A percentile compares a stretch with the other conserved stretches of the same genome.
These are phyloP conservation scores for Heteropelma amictum DNA, from an alignment of 2,888 invertebrate genomes.

Conservation along the genomic window DNA sequence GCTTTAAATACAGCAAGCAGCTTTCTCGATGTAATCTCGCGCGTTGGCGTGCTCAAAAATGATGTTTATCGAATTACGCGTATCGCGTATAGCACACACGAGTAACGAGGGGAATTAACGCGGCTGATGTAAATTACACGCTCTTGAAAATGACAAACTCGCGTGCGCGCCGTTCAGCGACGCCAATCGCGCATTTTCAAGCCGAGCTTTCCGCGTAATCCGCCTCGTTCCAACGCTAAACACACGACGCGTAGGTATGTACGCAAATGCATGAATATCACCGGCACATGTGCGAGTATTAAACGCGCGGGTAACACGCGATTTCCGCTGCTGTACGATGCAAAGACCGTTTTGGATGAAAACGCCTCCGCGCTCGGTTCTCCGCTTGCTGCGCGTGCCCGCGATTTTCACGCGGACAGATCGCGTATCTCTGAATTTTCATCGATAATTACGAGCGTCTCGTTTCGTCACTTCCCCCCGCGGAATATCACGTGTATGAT, in stretches of 20 bases:
- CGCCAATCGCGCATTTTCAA: no score
- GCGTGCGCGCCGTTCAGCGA: slow-evolving; percentile 24
- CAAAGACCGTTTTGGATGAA: slow-evolving; percentile 32
- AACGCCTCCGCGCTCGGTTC: slow-evolving; percentile 52
- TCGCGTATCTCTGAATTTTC: no score
- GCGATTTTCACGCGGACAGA: no score
- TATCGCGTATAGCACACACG: no score
- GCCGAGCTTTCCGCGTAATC: slow-evolving; percentile 22
- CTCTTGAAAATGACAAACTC: slow-evolving; percentile 31
- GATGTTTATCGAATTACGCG: slow-evolving; percentile 1
- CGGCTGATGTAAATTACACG: slow-evolving; percentile 30
- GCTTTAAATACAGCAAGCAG: neutral
- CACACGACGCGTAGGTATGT: neutral
- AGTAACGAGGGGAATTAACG: neutral
- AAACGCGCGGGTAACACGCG: slow-evolving; percentile 39
- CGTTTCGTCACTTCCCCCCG: no score
- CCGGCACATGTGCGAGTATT: neutral
- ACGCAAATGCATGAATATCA: neutral
- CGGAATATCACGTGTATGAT: no score
- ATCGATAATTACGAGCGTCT: no score
- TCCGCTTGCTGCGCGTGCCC: no score
- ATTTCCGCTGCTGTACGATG: slow-evolving; percentile 19
- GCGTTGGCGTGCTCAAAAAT: neutral
- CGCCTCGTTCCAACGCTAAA: slow-evolving; percentile 14
- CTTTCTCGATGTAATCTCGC: neutral